These are phyloP conservation scores for Strigamia crassipes DNA, from an alignment of 2,888 invertebrate species.

Conservation along the genomic window DNA sequence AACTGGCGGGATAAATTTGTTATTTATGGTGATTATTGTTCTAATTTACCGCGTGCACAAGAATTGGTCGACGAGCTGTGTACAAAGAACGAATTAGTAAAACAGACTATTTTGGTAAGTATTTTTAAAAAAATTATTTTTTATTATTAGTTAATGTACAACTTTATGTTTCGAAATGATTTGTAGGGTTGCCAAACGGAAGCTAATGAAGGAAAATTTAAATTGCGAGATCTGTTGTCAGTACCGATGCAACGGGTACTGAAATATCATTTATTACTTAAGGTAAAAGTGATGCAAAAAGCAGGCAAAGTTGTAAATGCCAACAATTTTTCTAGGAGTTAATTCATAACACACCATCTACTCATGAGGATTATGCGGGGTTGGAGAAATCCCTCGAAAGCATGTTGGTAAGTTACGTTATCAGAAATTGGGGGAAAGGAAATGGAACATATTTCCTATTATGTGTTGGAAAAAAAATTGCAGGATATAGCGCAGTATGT, in stretches of 20 bases:
- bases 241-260: slow-evolving; percentile 98
- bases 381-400: slow-evolving; percentile 87
- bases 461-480: slow-evolving; percentile 48
- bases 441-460: too few relatives aligned
- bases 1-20: slow-evolving; percentile 88
- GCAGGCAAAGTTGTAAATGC: too few relatives aligned
- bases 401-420: slow-evolving; percentile 69
- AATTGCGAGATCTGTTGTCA: slow-evolving; percentile 90
- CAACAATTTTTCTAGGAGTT: too few relatives aligned
- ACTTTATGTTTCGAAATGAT: slow-evolving; percentile 55
- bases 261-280: slow-evolving; percentile 92
- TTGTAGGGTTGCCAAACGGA: slow-evolving; percentile 89
- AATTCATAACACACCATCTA: slow-evolving; percentile 62
- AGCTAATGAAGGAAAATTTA: slow-evolving; percentile 92
- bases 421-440: background rate
- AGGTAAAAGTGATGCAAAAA: slow-evolving; percentile 62
- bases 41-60: slow-evolving; percentile 88
- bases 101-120: slow-evolving; percentile 71
- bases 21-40: slow-evolving; percentile 94
- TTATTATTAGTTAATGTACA: slow-evolving; percentile 34
- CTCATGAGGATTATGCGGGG: slow-evolving; percentile 80
- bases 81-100: slow-evolving; percentile 68
- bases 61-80: slow-evolving; percentile 78
- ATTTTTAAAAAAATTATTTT: slow-evolving; percentile 49
- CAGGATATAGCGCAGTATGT: slow-evolving; percentile 92